Conservation (phyloP, 1,140 invertebrate species). For the Orchestia grillus region DNA sequence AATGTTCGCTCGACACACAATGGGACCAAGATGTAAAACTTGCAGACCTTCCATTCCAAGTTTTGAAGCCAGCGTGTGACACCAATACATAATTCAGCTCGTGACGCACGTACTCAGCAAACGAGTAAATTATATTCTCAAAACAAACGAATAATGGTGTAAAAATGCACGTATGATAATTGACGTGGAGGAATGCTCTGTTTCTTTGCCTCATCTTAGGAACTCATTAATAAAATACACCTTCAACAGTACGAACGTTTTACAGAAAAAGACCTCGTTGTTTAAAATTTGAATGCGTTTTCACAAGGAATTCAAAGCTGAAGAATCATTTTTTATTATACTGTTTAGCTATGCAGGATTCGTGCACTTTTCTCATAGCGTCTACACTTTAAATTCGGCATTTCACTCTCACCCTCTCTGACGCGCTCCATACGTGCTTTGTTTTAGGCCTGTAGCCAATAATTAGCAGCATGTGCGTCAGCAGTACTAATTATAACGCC, state of each 20-base stretch:
- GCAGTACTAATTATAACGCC: background rate
- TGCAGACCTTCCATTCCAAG: background rate
- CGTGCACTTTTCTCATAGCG: background rate
- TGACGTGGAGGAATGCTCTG: background rate
- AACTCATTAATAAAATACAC: background rate
- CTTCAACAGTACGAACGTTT: background rate
- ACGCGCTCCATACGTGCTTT: background rate
- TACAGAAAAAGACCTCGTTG: background rate
- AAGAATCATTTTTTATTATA: background rate
- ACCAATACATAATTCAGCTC: slow-evolving; percentile 11
- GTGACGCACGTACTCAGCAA: slow-evolving; percentile 17
- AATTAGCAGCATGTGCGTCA: slow-evolving; percentile 16
- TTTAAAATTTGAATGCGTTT: background rate
- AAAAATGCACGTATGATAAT: background rate
- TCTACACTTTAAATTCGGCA: background rate
- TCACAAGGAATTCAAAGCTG: background rate
- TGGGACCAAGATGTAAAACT: background rate
- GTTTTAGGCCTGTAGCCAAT: background rate
- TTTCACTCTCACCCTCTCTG: background rate
- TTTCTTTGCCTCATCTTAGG: background rate
- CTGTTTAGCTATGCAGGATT: background rate
- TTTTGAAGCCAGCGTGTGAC: slow-evolving; percentile 9
- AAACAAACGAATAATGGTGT: background rate
- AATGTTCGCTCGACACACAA: background rate
- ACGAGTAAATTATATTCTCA: background rate